These are phyloP conservation scores for Hippocampus zosterae DNA, from an alignment of 2,113 vertebrate genomes.

Conservation along the genomic window DNA sequence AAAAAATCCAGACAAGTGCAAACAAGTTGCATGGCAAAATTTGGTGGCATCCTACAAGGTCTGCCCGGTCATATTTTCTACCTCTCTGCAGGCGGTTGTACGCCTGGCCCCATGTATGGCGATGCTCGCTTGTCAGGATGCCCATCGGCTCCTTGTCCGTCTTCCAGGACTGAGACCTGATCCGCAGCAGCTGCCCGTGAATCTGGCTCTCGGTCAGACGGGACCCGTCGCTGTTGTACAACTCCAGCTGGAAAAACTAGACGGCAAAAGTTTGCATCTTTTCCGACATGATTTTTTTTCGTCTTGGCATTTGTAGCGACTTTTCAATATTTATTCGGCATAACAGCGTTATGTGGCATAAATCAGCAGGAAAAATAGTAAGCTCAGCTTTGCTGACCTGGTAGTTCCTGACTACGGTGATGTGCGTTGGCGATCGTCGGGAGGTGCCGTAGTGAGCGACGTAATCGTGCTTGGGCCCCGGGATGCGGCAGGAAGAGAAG, in stretches of 20 bases:
- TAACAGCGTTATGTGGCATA: too few relatives aligned
- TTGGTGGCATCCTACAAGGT: background rate
- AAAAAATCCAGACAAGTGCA: too few relatives aligned
- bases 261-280: too few relatives aligned
- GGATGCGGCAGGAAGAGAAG: conserved; percentile 81
- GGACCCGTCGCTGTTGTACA: conserved; percentile 81
- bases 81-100: conserved; percentile 78
- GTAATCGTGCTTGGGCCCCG: conserved; percentile 77
- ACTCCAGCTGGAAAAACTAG: conserved; percentile 82
- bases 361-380: background rate
- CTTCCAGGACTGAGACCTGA: conserved; percentile 80
- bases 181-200: conserved; percentile 75
- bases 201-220: conserved; percentile 80
- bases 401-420: conserved; percentile 82
- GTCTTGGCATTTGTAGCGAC: background rate
- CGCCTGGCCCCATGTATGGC: conserved; percentile 80
- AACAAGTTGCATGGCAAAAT: background rate
- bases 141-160: conserved; percentile 83
- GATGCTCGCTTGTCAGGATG: conserved; percentile 82
- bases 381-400: conserved; percentile 66
- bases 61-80: conserved; percentile 26
- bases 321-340: too few relatives aligned
- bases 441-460: conserved; percentile 67
- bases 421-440: conserved; percentile 67
- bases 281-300: too few relatives aligned